Conservation (phyloP, 2,888 invertebrate genomes). For the Trileptium ribeirensis region DNA sequence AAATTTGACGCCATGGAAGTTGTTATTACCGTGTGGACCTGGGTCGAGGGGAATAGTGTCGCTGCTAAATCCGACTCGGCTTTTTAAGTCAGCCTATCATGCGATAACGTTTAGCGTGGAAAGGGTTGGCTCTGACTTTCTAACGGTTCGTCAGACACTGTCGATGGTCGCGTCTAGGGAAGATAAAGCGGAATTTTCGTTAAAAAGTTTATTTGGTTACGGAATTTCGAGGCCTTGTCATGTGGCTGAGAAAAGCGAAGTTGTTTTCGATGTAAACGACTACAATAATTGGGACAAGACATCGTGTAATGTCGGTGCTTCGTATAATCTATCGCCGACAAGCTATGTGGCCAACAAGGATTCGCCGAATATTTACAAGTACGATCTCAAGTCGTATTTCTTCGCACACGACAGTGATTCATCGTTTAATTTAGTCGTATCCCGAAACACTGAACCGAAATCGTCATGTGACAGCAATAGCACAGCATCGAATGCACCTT, state of each 20-base stretch:
- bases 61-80: conserved; percentile 76
- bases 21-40: conserved; percentile 83
- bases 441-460: too few species aligned
- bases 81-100: conserved; percentile 86
- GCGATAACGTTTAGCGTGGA: conserved; percentile 78
- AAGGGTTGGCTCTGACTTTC: conserved; percentile 63
- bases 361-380: too few species aligned
- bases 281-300: too few species aligned
- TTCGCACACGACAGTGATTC: too few species aligned
- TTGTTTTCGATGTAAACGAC: too few species aligned
- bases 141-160: background rate
- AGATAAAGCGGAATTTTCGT: background rate
- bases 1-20: conserved; percentile 96
- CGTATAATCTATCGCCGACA: too few species aligned
- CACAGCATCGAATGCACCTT: too few species aligned
- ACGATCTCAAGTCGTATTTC: too few species aligned
- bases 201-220: background rate
- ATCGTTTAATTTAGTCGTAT: too few species aligned
- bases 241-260: background rate
- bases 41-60: conserved; percentile 67
- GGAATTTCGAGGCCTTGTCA: background rate
- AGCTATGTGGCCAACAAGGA: too few species aligned
- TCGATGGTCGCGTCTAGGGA: background rate
- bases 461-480: too few species aligned
- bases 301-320: too few species aligned